Conservation (phyloP, 92 coral and sea anemone genomes). For the Porites divaricata region DNA sequence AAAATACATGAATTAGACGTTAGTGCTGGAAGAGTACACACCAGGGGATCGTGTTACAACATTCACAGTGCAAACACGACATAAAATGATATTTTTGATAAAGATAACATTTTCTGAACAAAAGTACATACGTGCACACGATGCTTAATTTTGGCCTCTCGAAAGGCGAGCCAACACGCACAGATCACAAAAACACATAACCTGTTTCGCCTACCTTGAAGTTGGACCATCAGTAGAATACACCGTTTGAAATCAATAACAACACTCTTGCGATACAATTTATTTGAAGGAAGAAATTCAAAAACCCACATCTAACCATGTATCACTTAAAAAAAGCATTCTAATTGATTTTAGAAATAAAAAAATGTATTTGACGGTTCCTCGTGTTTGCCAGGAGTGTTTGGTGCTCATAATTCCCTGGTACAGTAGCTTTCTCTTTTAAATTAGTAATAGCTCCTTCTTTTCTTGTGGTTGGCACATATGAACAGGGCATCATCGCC, state of each 20-base stretch:
- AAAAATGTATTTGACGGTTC: not conserved
- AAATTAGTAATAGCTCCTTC: conserved; percentile 33
- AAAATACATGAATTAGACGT: not conserved
- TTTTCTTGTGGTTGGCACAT: conserved; percentile 48
- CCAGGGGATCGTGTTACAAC: conserved; percentile 8
- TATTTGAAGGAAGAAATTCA: too few relatives aligned
- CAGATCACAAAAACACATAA: too few relatives aligned
- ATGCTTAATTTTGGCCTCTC: too few relatives aligned
- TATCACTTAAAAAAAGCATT: too few relatives aligned
- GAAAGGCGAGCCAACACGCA: too few relatives aligned
- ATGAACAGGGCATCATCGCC: conserved; percentile 63
- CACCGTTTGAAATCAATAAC: too few relatives aligned
- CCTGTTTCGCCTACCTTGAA: too few relatives aligned
- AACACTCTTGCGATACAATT: too few relatives aligned
- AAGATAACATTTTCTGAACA: not conserved
- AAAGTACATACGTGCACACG: too few relatives aligned
- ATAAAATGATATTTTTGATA: not conserved
- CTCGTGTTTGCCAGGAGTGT: conserved; percentile 13
- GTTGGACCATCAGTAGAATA: too few relatives aligned
- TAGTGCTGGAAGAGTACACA: not conserved
- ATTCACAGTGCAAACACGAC: conserved; percentile 23
- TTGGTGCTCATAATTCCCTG: conserved; percentile 3
- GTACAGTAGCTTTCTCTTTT: conserved; percentile 9
- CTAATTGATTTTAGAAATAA: not conserved
- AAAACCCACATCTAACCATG: too few relatives aligned